Evolutionary conservation across 2,888 invertebrate species (phyloP).

Genomic region (Epinotia demarniana): DNA sequence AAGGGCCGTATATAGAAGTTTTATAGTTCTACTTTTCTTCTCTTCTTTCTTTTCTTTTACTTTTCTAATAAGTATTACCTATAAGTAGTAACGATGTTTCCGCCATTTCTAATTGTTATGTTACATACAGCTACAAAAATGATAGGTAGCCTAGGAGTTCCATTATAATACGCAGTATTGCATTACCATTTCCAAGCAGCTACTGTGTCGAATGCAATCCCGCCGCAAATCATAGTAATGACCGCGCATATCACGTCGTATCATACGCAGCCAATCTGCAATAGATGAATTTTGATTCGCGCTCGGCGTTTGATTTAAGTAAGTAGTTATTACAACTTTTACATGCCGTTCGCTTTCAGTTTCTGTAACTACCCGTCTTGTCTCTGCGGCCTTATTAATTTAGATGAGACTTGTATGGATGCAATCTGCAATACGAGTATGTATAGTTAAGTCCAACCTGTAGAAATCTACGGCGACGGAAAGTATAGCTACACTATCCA

Average conservation of each 20-base stretch:
- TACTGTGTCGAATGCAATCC: conserved; percentile 39
- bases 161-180: background rate
- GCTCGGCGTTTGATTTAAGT: conserved; percentile 23
- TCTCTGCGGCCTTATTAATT: conserved; percentile 9
- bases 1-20: no score
- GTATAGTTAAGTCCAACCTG: no score
- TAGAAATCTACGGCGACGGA: no score
- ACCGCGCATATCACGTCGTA: conserved; percentile 38
- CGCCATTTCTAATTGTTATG: background rate
- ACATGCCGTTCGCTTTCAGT: conserved; percentile 35
- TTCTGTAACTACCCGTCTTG: conserved; percentile 39
- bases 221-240: conserved; percentile 44
- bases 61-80: no score
- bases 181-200: conserved; percentile 9
- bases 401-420: conserved; percentile 25
- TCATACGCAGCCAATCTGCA: conserved; percentile 38
- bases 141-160: background rate
- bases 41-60: no score
- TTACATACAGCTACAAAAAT: background rate
- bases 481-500: no score
- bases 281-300: conserved; percentile 33
- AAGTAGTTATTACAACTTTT: no score
- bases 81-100: no score
- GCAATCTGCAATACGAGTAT: conserved; percentile 6
- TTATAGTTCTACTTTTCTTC: no score